Base-by-base conservation (phyloP, 2,797 vertebrate genomes). In the Tachyglossus aculeatus region DNA sequence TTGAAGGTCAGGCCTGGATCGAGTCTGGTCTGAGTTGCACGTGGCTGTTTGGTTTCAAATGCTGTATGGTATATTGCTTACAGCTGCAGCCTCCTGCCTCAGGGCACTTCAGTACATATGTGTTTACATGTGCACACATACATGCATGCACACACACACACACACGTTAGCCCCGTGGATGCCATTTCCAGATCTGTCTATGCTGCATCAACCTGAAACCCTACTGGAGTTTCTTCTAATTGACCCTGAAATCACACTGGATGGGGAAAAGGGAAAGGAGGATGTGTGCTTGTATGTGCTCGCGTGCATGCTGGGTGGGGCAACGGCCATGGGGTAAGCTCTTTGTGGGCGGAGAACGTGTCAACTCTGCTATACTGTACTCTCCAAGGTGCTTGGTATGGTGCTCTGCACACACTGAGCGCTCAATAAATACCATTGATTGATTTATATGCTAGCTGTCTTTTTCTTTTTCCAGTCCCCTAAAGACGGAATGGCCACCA, bases 111-210 rank as follows among this genome's bases (percentile, higher is more conserved):
- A 0, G 29, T 11, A 31, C n/a, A 16, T 5, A 32, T 1, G 9
- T 34, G 0, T 0, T 1, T 0, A 10, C 33, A 4, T 15, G 3
- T 0, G 8, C 0, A 6, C 36, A 34, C 2, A 14, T 15, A 13
- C 16, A 12, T 12, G 9, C 7, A 0, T 0, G 3, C 3, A 0
- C 48, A 21, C 29, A 0, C 1, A 5, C 21, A 48, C 43, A 9
- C 41, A 4, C 37, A 47, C 50, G 18, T 56, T 1, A 65, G 69
- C 0, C 48, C 11, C 0, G 2, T 27, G 12, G 38, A 25, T 32
- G 71, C 51, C 47, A n/a, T 7, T 41, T 0, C 31, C 33, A 50
- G 1, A 1, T 9, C 10, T 9, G 24, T 24, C 21, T 34, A 6
- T 44, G 41, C 1, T 13, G 0, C 14, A 10, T 43, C 45, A 45